Percentiles rank a stretch among this genome's conserved stretches.
Evolutionary conservation across 2,113 vertebrate genomes (phyloP).

Genomic region (Nicator chloris): DNA sequence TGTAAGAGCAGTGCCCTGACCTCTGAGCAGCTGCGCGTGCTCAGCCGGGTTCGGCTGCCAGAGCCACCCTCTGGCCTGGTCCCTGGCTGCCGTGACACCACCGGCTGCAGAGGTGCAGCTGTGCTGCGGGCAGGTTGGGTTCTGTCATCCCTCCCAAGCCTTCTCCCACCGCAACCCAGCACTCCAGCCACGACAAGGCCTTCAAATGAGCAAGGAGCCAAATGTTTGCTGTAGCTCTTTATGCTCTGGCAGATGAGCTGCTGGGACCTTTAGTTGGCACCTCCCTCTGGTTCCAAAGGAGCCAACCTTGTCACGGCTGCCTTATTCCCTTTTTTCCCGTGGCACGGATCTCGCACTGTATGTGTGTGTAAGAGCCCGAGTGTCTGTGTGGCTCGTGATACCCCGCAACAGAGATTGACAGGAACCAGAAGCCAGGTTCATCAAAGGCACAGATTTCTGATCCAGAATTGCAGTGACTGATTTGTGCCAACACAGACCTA

Average conservation of each 20-base stretch:
- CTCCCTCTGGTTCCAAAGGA: slow-evolving; percentile 54
- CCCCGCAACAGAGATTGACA: slow-evolving; percentile 55
- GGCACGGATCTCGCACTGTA: slow-evolving; percentile 5
- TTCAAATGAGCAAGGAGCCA: slow-evolving; percentile 51
- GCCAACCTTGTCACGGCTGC: slow-evolving; percentile 48
- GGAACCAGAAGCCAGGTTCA: slow-evolving; percentile 73
- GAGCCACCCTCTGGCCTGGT: accelerated
- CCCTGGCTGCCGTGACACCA: accelerated
- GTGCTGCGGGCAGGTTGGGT: no score
- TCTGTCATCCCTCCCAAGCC: background rate
- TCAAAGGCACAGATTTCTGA: slow-evolving; percentile 67
- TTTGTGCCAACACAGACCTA: slow-evolving; percentile 64
- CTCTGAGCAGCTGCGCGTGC: accelerated
- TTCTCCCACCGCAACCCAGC: background rate
- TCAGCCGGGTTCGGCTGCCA: background rate
- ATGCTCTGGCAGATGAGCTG: slow-evolving; percentile 41
- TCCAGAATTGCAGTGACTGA: slow-evolving; percentile 68
- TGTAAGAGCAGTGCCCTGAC: background rate
- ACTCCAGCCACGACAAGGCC: background rate
- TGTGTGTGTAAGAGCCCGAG: background rate
- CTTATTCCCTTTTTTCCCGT: background rate
- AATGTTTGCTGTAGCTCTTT: slow-evolving; percentile 31
- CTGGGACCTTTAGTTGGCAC: slow-evolving; percentile 46
- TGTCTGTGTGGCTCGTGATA: slow-evolving; percentile 26
- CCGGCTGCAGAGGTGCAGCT: background rate